phyloP scores from a whole-genome alignment of 2,113 vertebrate genomes.

The Oncorhynchus keta region DNA sequence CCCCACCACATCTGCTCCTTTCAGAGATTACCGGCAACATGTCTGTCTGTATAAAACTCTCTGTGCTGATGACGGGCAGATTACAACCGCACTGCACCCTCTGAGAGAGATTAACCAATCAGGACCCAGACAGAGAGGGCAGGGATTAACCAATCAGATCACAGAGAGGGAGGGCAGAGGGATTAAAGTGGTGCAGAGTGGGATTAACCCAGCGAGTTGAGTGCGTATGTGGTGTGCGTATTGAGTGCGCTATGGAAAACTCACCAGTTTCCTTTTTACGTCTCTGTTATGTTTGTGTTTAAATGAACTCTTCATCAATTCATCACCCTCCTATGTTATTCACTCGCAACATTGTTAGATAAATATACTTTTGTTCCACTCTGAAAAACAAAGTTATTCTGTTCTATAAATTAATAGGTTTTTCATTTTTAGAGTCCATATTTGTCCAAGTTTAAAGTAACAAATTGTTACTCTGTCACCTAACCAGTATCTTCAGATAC shows the following conservation, averaged over 20 bases:
- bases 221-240: constrained; percentile 52
- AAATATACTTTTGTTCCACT: not conserved
- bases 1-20: constrained; percentile 73
- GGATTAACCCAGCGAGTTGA: constrained; percentile 64
- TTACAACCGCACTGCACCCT: constrained; percentile 56
- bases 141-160: constrained; percentile 73
- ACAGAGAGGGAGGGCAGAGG: constrained; percentile 53
- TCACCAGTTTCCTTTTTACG: constrained; percentile 16
- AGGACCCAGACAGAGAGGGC: constrained; percentile 13
- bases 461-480: not conserved
- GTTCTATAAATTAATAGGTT: not conserved
- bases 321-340: not conserved
- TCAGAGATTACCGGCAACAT: constrained; percentile 69
- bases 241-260: constrained; percentile 54
- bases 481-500: not conserved
- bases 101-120: constrained; percentile 64
- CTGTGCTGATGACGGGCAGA: constrained; percentile 53
- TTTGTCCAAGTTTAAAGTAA: not conserved
- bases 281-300: constrained; percentile 2
- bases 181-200: constrained; percentile 61
- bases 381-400: too few relatives aligned
- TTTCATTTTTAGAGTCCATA: not conserved
- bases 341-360: not conserved
- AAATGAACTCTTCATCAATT: constrained; percentile 3
- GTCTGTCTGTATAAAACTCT: constrained; percentile 66